A percentile compares a stretch with the other conserved stretches of the same genome.
Conservation (phyloP, 2,797 vertebrate genomes). For the Tragopan temminckii region DNA sequence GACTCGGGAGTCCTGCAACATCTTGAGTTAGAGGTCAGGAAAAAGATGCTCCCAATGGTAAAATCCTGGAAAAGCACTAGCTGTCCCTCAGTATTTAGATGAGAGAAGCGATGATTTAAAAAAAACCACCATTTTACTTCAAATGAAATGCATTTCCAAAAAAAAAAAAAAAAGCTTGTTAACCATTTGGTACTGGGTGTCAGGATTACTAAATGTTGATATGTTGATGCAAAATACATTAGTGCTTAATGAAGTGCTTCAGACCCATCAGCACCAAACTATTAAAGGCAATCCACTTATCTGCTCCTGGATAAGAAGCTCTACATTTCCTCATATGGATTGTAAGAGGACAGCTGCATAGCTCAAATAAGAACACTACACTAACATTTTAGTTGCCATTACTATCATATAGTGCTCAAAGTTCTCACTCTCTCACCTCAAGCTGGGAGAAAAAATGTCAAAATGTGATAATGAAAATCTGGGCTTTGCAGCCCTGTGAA, state of each 20-base stretch:
- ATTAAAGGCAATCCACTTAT: conserved; percentile 39
- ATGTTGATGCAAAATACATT: conserved; percentile 39
- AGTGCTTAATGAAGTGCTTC: conserved; percentile 49
- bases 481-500: conserved; percentile 42
- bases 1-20: not conserved
- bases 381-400: conserved; percentile 23
- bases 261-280: conserved; percentile 39
- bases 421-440: conserved; percentile 56
- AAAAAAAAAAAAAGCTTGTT: conserved; percentile 10
- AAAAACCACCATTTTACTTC: not conserved
- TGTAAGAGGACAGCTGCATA: not conserved
- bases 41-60: not conserved
- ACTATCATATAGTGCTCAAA: conserved; percentile 32
- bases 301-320: conserved; percentile 23
- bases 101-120: conserved; percentile 1
- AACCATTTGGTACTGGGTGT: conserved; percentile 10
- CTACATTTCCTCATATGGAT: conserved; percentile 1
- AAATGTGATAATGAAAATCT: conserved; percentile 59
- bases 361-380: not conserved
- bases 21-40: not conserved
- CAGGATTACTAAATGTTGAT: conserved; percentile 32
- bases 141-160: conserved; percentile 22
- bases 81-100: not conserved
- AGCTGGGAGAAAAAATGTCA: conserved; percentile 42
- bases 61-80: not conserved